Conservation (phyloP, 2,888 invertebrate species). For the Chrysolina americana region DNA sequence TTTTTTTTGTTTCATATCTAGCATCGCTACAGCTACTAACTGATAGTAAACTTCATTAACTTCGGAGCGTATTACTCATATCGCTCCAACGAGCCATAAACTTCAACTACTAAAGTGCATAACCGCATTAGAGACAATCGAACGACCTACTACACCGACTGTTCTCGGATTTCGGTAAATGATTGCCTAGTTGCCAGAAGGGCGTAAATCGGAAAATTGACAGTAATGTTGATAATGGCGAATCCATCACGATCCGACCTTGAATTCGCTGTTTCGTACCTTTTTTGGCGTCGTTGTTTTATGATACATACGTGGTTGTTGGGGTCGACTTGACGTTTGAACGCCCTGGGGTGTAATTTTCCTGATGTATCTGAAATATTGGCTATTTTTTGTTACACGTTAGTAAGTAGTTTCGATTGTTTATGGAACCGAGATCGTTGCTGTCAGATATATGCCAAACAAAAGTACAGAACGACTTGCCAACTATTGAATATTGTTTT, state of each 20-base stretch:
- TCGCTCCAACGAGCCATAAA: constrained; percentile 34
- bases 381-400: constrained; percentile 9
- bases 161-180: constrained; percentile 5
- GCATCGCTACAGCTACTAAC: background rate
- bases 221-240: constrained; percentile 39
- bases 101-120: constrained; percentile 34
- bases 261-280: constrained; percentile 1
- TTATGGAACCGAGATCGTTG: background rate
- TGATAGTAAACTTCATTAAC: constrained; percentile 6
- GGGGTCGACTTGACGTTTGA: constrained; percentile 17
- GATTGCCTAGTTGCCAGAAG: constrained; percentile 21
- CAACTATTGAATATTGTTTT: too few relatives aligned
- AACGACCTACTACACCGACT: constrained; percentile 5
- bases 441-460: too few relatives aligned
- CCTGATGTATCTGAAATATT: background rate
- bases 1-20: too few relatives aligned
- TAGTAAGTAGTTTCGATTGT: constrained; percentile 12
- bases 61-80: constrained; percentile 7
- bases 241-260: constrained; percentile 33
- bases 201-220: constrained; percentile 36
- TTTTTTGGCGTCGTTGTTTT: constrained; percentile 3
- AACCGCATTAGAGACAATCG: constrained; percentile 31
- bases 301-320: background rate
- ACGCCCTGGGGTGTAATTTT: constrained; percentile 23
- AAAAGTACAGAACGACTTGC: too few relatives aligned